Evolutionary conservation across 2,888 invertebrate genomes (phyloP), one percentile per base, ranked within the genome.

Genomic region (Lasioglossum leucozonium): DNA sequence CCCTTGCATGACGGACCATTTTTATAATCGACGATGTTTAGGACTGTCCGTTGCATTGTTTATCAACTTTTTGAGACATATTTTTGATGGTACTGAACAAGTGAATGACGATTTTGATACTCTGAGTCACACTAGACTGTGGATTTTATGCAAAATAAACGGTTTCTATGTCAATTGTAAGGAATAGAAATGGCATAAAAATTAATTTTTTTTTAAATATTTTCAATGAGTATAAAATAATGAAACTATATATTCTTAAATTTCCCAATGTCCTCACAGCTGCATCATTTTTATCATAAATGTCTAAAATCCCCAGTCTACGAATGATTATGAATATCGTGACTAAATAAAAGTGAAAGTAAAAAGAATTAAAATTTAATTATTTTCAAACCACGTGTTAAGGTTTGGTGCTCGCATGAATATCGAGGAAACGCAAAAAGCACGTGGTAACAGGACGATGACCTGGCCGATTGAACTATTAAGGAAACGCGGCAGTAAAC

Each of bases 401-500:
- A 10, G 10, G 55, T 11, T 10, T 10, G 10, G 4, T n/a, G 4
- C n/a, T n/a, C 0, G 2, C 0, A 22, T 0, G 22, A 51, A n/a
- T n/a, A 51, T 51, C 55, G 10, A 11, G 55, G 3, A n/a, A 55
- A 51, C 2, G 22, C 51, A 22, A 51, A 22, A 10, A 2, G 18
- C 8, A 22, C 18, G 22, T 51, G 51, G 3, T n/a, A n/a, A 22
- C 8, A n/a, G 22, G 51, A 51, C 51, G 51, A 22, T 51, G 51
- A 51, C 51, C 55, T 11, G n/a, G n/a, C 55, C 55, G 55, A 55
- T 55, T 55, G 55, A 55, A 55, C 55, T n/a, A 11, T 86, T 87
- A 87, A 86, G 80, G 83, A 84, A 85, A 87, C 71, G 84, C 76
- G 87, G 79, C 79, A 80, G 85, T 87, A 80, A 86, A 81, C 34